Evolutionary conservation across 2,888 invertebrate species (phyloP), one percentile per base, ranked within the genome.

Genomic region (Anagyrus pseudococci): DNA sequence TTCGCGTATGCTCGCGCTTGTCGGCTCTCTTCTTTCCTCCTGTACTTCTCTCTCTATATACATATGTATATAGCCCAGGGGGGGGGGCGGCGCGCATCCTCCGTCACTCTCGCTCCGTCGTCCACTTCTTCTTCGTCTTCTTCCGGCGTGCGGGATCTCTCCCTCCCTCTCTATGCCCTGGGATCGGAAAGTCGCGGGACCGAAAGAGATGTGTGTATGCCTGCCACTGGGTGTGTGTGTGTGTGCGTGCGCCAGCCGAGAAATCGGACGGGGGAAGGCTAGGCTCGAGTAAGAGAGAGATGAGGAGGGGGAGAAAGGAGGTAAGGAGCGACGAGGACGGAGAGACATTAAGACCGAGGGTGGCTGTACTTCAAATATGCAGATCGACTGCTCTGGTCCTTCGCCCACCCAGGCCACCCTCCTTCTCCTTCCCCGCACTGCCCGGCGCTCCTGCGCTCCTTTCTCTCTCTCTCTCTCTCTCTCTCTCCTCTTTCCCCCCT

Each of bases 1-100:
- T 61, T 61, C 52, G 62, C 53, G 70, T 70, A 70, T 68, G 70
- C 69, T 69, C 69, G 70, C 69, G 69, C 70, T 70, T 37, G 15
- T 8, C 13, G 13, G 33, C n/a, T n/a, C n/a, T n/a, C n/a, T n/a
- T n/a, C n/a, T n/a, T n/a, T n/a, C n/a, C n/a, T 8, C 29, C 29
- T 29, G 29, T 29, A 10, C 6, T 4, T 29, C 6, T 4, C 6
- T 29, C 6, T 29, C 6, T 4, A 29, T 29, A 10, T 29, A 29
- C 10, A 10, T 29, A 10, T 29, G 29, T 29, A 10, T 29, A 10
- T 29, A 4, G 33, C 3, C 33, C 33, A 37, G 10, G 33, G 15
- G 33, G n/a, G n/a, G n/a, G n/a, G n/a, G n/a, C n/a, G n/a, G n/a
- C n/a, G n/a, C n/a, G n/a, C n/a, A n/a, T n/a, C n/a, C n/a, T n/a